Base-by-base conservation (phyloP, 2,113 vertebrate species). In the Lates calcarifer region DNA sequence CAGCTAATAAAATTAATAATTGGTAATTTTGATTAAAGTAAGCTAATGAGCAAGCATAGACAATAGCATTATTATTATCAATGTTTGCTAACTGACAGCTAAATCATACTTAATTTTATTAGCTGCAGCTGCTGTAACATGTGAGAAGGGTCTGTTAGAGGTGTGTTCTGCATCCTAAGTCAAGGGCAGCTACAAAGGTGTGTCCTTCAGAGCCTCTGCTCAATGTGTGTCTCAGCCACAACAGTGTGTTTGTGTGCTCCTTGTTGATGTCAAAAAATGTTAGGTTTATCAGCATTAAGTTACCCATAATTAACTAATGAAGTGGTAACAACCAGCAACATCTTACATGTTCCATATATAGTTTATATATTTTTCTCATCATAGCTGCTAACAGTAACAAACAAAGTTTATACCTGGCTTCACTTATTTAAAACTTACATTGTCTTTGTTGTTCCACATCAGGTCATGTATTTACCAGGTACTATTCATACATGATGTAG, bases 1-100 rank as follows among this genome's bases (percentile, higher is more conserved):
- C 69, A 73, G 69, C 51, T 70, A 76, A 82, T 84, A 81, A 45
- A 88, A 82, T 88, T 66, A 88, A 86, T 75, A 87, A 75, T 56
- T 17, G 41, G 43, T 72, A 18, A 82, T 87, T 90, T 65, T 81
- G 65, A 86, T 82, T 72, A 74, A 90, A 67, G 79, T 51, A 20
- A 68, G 70, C 58, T 74, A 78, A 80, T 76, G 31, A 86, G 68
- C 56, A 55, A 69, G 61, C 33, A 79, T 65, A 49, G 67, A 45
- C 57, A 77, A 55, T 78, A 79, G 39, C 17, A 28, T 55, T 82
- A 77, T 73, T 80, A 53, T 74, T 63, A 74, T 67, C 76, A 47
- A 60, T 75, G 72, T 66, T 65, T 72, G 72, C 60, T 83, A 70
- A 60, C 64, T 39, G 79, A 77, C 77, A 83, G 45, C 60, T 80